These are phyloP conservation scores for Protophormia terraenovae DNA, from an alignment of 2,888 invertebrate genomes.

Conservation along the genomic window DNA sequence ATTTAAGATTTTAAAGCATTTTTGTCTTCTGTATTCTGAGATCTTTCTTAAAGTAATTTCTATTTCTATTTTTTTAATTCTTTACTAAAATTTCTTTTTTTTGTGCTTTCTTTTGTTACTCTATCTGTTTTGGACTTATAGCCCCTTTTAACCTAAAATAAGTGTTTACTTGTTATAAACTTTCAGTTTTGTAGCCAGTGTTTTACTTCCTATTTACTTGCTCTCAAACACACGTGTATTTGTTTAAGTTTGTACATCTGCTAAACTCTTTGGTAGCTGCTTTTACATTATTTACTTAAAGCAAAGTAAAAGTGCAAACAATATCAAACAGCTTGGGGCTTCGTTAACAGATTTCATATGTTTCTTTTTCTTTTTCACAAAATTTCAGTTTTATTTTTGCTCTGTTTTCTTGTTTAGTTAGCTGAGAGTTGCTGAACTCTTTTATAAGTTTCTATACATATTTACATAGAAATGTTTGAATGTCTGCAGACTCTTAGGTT, in stretches of 20 bases:
- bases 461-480: not conserved
- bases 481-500: not conserved
- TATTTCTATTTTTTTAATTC: not conserved
- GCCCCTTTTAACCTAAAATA: constrained; percentile 8
- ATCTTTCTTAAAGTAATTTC: not conserved
- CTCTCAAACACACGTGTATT: constrained; percentile 2
- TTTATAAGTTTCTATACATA: too few species aligned
- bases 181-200: not conserved
- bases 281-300: constrained; percentile 42
- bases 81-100: not conserved
- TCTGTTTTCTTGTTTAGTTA: not conserved
- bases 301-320: constrained; percentile 56
- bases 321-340: constrained; percentile 26
- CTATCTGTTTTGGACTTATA: constrained; percentile 9
- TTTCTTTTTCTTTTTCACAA: not conserved
- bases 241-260: not conserved
- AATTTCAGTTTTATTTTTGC: not conserved
- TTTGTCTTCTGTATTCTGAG: too few species aligned
- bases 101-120: not conserved
- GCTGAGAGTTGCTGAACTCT: not conserved
- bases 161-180: constrained; percentile 28
- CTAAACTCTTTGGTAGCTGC: constrained; percentile 16
- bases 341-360: constrained; percentile 2
- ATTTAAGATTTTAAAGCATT: too few species aligned
- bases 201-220: not conserved